phyloP scores from a whole-genome alignment of 2,113 vertebrate species.

The Mobula hypostoma region DNA sequence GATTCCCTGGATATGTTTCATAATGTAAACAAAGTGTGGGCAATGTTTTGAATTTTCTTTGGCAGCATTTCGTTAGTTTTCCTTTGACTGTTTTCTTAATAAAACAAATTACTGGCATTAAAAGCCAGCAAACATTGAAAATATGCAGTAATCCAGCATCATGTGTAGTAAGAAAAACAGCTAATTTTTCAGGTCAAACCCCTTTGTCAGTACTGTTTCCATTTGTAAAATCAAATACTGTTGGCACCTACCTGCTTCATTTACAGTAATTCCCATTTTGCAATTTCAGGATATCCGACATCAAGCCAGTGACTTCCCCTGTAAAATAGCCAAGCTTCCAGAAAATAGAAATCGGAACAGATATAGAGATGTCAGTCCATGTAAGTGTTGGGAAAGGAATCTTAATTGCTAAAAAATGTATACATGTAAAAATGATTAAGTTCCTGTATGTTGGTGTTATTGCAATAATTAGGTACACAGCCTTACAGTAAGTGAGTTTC shows the following conservation, averaged over 20 bases:
- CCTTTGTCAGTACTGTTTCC: not conserved
- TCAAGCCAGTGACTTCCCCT: conserved; percentile 90
- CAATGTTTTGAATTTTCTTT: not conserved
- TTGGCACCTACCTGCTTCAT: not conserved
- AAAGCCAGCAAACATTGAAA: too few relatives aligned
- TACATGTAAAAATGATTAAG: not conserved
- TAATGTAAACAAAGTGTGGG: too few relatives aligned
- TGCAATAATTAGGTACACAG: not conserved
- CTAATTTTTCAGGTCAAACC: too few relatives aligned
- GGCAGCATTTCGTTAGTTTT: not conserved
- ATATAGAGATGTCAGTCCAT: conserved; percentile 97
- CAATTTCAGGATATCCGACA: conserved; percentile 79
- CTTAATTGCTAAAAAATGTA: conserved; percentile 3
- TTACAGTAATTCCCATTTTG: conserved; percentile 44
- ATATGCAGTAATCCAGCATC: too few relatives aligned
- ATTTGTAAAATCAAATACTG: not conserved
- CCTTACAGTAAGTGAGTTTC: not conserved
- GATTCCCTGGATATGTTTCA: too few relatives aligned
- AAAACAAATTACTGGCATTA: too few relatives aligned
- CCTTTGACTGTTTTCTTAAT: not conserved
- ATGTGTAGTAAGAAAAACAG: too few relatives aligned
- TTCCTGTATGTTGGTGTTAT: not conserved
- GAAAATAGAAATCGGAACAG: conserved; percentile 94
- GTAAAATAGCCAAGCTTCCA: conserved; percentile 84
- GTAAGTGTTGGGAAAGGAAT: conserved; percentile 63